Evolutionary conservation across 2,113 vertebrate species (phyloP).

Genomic region (Limnothrissa miodon): DNA sequence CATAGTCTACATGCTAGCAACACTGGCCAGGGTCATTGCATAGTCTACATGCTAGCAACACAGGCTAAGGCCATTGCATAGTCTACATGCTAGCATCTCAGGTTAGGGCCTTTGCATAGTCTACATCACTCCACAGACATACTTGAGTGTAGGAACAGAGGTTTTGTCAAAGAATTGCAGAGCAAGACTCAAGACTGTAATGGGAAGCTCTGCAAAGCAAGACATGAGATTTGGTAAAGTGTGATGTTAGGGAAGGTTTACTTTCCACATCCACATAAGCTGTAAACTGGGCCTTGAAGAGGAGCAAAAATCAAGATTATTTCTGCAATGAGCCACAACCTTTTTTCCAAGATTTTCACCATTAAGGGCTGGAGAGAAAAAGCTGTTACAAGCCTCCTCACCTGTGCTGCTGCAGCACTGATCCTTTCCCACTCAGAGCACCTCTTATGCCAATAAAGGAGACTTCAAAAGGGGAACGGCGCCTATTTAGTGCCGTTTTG

Average conservation of each 20-base stretch:
- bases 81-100: too few species aligned
- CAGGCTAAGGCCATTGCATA: not conserved
- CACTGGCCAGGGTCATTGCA: not conserved
- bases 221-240: too few species aligned
- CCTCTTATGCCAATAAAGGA: not conserved
- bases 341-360: not conserved
- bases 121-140: too few species aligned
- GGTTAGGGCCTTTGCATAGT: too few species aligned
- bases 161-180: too few species aligned
- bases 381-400: not conserved
- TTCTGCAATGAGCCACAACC: not conserved
- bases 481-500: not conserved
- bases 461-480: not conserved
- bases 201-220: too few species aligned
- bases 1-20: too few species aligned
- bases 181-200: too few species aligned
- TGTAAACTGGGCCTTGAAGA: not conserved
- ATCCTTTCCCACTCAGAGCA: not conserved
- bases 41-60: too few species aligned
- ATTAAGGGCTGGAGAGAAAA: not conserved
- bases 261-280: too few species aligned
- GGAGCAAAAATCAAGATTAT: not conserved
- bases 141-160: too few species aligned
- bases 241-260: too few species aligned
- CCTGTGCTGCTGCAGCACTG: not conserved